Conservation (phyloP, 2,797 vertebrate species). For the Natrix natrix region DNA sequence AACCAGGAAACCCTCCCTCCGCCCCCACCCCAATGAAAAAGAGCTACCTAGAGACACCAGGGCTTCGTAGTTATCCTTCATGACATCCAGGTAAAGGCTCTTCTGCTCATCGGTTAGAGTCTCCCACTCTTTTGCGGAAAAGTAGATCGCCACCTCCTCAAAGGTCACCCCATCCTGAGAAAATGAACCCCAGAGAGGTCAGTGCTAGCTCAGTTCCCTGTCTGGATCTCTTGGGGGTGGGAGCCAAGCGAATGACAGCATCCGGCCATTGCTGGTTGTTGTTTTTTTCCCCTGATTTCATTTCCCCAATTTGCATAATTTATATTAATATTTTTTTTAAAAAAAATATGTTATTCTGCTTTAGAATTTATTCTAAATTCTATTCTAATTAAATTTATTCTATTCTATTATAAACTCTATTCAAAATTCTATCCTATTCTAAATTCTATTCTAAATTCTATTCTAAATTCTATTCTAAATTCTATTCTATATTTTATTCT, state of each 20-base stretch:
- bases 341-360: no score
- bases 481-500: no score
- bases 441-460: no score
- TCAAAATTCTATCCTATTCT: no score
- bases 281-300: not conserved
- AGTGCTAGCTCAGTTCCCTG: not conserved
- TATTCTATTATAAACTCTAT: no score
- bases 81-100: conserved; percentile 43
- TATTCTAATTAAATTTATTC: no score
- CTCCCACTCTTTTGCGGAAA: conserved; percentile 14
- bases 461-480: no score
- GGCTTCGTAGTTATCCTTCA: conserved; percentile 40
- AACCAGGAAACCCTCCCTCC: not conserved
- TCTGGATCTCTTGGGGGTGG: not conserved
- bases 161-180: not conserved
- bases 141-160: conserved; percentile 31
- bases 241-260: not conserved
- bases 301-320: not conserved
- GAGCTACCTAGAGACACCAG: conserved; percentile 31
- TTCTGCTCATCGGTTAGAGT: conserved; percentile 24
- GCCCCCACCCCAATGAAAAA: not conserved
- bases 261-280: not conserved
- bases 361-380: no score
- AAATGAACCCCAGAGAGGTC: not conserved
- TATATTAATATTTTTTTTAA: not conserved